Evolutionary conservation across 2,888 invertebrate species (phyloP).

Genomic region (Polietes domitor): DNA sequence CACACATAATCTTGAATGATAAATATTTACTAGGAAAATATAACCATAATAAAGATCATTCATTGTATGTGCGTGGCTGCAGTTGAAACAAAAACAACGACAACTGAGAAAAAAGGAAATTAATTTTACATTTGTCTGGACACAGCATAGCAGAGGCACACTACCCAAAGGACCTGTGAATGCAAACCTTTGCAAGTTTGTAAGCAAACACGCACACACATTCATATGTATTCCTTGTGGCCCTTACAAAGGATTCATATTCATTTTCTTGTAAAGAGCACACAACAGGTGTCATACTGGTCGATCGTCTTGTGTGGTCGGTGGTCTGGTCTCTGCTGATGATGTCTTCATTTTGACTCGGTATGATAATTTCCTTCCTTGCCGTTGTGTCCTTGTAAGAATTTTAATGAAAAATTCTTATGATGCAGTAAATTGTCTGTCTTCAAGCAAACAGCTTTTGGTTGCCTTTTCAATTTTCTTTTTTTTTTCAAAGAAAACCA

Average conservation of each 20-base stretch:
- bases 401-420: slow-evolving; percentile 65
- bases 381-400: slow-evolving; percentile 48
- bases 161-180: background rate
- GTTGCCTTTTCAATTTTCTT: slow-evolving; percentile 38
- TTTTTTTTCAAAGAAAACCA: too few species aligned
- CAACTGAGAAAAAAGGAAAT: slow-evolving; percentile 29
- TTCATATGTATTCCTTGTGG: slow-evolving; percentile 12
- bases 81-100: background rate
- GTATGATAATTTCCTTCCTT: slow-evolving; percentile 40
- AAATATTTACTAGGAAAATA: background rate
- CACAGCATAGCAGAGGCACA: background rate
- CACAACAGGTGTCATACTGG: slow-evolving; percentile 16
- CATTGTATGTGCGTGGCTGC: background rate
- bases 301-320: background rate
- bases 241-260: slow-evolving; percentile 43
- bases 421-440: slow-evolving; percentile 46
- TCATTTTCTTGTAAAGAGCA: slow-evolving; percentile 13
- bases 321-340: background rate
- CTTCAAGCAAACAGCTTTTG: slow-evolving; percentile 30
- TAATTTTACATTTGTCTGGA: slow-evolving; percentile 48
- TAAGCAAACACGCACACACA: background rate
- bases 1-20: background rate
- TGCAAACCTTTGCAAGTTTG: background rate
- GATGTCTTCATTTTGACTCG: slow-evolving; percentile 8
- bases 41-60: background rate